These are phyloP conservation scores for Hirtodrosophila alboralis DNA, from an alignment of 2,888 invertebrate genomes.

Conservation along the genomic window DNA sequence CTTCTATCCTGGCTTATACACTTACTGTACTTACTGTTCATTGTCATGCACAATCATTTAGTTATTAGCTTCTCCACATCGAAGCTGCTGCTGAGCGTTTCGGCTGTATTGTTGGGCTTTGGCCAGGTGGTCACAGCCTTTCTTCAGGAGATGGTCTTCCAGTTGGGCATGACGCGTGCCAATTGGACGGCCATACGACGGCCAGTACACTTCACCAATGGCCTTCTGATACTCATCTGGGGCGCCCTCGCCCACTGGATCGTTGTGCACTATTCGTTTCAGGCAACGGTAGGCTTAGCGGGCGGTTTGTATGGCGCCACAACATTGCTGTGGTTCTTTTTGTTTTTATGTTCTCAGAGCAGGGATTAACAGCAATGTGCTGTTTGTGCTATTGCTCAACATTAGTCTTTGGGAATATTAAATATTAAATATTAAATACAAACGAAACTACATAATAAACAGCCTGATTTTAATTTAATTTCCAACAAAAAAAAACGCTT, in stretches of 20 bases:
- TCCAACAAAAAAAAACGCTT: too few relatives aligned
- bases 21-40: neutral
- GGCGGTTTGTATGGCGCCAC: constrained; percentile 78
- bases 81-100: constrained; percentile 82
- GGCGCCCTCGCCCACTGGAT: constrained; percentile 82
- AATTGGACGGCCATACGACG: constrained; percentile 82
- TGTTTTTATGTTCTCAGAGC: constrained; percentile 78
- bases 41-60: constrained; percentile 31
- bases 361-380: constrained; percentile 59
- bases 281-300: constrained; percentile 81
- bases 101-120: constrained; percentile 83
- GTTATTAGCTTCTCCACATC: constrained; percentile 83
- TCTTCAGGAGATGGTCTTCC: constrained; percentile 82
- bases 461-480: too few relatives aligned
- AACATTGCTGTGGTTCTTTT: constrained; percentile 81
- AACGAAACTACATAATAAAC: neutral
- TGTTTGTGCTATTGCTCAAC: constrained; percentile 4
- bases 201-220: constrained; percentile 83
- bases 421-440: constrained; percentile 20
- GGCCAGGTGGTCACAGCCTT: constrained; percentile 83
- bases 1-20: neutral
- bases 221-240: constrained; percentile 82
- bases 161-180: constrained; percentile 82
- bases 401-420: constrained; percentile 8
- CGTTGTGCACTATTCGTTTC: constrained; percentile 82